Evolutionary conservation across 1,140 invertebrate genomes (phyloP).

Genomic region (Holcopasites calliopsidis): DNA sequence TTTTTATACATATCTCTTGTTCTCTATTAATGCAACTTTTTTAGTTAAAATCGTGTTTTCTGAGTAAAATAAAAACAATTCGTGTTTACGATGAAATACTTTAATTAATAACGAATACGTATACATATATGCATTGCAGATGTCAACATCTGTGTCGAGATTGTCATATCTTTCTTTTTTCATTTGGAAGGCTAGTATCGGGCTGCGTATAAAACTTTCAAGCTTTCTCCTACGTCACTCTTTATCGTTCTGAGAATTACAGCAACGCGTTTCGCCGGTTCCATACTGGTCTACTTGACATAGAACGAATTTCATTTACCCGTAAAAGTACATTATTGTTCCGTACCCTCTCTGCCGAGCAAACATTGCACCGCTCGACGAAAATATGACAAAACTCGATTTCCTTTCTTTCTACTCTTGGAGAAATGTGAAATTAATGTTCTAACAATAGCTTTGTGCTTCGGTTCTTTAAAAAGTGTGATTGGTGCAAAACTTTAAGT

Average conservation of each 20-base stretch:
- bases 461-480: no score
- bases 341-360: background rate
- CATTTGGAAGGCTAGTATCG: background rate
- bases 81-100: background rate
- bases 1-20: background rate
- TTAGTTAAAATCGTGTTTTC: background rate
- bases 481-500: no score
- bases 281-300: background rate
- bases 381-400: background rate
- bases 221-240: background rate
- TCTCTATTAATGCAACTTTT: background rate
- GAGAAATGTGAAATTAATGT: background rate
- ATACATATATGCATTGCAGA: no score
- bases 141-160: background rate
- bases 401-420: background rate
- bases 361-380: background rate
- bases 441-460: background rate
- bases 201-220: constrained; percentile 1
- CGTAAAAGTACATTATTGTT: constrained; percentile 8
- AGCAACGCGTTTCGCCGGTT: background rate
- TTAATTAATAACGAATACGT: no score
- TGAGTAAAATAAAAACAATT: background rate
- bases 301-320: constrained; percentile 25
- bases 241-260: constrained; percentile 9
- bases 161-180: background rate